These are phyloP conservation scores for Drosophila malerkotliana DNA, from an alignment of 1,140 invertebrate species.

Conservation along the genomic window DNA sequence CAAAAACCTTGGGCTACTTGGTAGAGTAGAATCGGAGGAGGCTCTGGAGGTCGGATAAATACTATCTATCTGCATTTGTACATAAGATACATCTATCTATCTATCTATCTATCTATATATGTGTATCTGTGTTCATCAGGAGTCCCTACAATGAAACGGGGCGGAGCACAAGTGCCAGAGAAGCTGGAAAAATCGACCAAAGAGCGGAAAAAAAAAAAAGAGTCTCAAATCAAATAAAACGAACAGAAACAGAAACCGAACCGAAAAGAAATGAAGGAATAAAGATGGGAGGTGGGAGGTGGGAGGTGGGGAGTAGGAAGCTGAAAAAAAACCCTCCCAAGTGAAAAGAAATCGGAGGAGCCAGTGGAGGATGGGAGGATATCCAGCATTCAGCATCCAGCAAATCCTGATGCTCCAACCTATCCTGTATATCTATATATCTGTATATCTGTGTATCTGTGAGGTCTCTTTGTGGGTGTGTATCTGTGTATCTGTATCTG, in stretches of 20 bases:
- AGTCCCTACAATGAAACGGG: constrained; percentile 81
- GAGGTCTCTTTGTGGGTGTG: not conserved
- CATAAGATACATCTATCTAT: no score
- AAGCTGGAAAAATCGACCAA: constrained; percentile 31
- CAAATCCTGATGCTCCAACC: constrained; percentile 69
- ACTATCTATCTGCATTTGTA: no score
- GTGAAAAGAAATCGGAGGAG: constrained; percentile 82
- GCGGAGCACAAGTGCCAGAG: constrained; percentile 75
- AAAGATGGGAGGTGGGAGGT: constrained; percentile 39
- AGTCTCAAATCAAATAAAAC: constrained; percentile 37
- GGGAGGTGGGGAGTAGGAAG: constrained; percentile 45
- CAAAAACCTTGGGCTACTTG: constrained; percentile 66
- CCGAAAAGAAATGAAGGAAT: constrained; percentile 48
- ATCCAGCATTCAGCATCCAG: constrained; percentile 38
- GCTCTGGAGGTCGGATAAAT: no score
- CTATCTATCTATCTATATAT: constrained; percentile 21
- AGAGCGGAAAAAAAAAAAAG: constrained; percentile 8
- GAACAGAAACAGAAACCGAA: constrained; percentile 22
- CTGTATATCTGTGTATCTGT: constrained; percentile 18
- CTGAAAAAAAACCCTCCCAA: constrained; percentile 76
- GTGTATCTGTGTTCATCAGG: constrained; percentile 46
- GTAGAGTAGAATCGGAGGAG: no score
- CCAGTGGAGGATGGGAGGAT: constrained; percentile 20
- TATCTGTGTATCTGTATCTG: constrained; percentile 24
- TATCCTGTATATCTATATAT: constrained; percentile 23